These are phyloP conservation scores for Agrochola lota DNA, from an alignment of 2,888 invertebrate species.

Conservation along the genomic window DNA sequence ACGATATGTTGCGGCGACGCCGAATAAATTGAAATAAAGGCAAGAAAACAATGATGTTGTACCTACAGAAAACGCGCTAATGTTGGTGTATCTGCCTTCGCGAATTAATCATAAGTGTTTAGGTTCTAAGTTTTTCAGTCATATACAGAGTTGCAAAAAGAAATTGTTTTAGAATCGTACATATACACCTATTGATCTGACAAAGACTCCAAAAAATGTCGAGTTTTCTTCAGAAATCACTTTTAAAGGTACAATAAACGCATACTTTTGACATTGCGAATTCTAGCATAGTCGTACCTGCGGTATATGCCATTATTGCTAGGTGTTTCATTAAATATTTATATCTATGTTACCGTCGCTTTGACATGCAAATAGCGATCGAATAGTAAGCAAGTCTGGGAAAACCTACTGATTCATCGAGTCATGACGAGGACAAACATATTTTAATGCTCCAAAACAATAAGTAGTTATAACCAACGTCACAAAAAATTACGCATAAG, in stretches of 20 bases:
- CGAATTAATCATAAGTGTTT: neutral
- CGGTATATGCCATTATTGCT: conserved; percentile 18
- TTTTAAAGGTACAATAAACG: neutral
- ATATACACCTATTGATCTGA: neutral
- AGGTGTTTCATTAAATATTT: conserved; percentile 20
- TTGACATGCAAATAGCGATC: conserved; percentile 48
- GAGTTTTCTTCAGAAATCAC: neutral
- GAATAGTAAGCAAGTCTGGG: conserved; percentile 34
- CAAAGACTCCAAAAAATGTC: neutral
- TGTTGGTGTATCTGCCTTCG: neutral
- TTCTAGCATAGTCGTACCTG: conserved; percentile 8
- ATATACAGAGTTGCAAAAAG: neutral
- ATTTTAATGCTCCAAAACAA: conserved; percentile 8
- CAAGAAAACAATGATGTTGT: neutral
- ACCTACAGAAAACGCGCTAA: neutral
- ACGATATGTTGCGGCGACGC: neutral
- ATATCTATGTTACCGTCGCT: conserved; percentile 20
- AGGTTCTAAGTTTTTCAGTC: neutral
- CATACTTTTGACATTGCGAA: neutral
- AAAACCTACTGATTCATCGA: conserved; percentile 58
- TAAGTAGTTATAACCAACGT: neutral
- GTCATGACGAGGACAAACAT: conserved; percentile 10
- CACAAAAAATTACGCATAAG: neutral
- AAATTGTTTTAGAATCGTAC: neutral
- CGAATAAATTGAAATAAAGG: neutral